Evolutionary conservation across 2,113 vertebrate species (phyloP), one percentile per base, ranked within the genome.

Genomic region (Rynchops niger): DNA sequence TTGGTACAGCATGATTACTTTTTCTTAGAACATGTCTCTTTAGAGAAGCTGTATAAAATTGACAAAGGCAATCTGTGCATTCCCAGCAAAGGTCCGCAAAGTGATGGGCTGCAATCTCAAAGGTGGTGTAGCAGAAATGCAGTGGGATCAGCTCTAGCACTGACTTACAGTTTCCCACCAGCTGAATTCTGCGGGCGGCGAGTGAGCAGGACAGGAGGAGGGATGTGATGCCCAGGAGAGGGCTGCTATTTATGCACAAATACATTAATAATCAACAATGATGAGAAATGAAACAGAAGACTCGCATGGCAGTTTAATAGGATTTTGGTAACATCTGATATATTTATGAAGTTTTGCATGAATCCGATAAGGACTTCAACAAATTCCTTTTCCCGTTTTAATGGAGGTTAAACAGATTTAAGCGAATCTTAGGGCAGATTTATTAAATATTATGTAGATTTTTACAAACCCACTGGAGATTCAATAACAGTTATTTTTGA

Each of bases 361-460:
- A 88, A 58, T 96, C 59, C 0, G 5, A 82, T 62, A 94, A 88
- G 36, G 81, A 45, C 40, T 80, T 52, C 86, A 52, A 78, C n/a
- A 94, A 94, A 95, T 73, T 90, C 82, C 43, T 95, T 81, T 91
- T 40, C 58, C 63, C 2, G 0, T 95, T 97, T 95, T 93, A 96
- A 92, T 45, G 83, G 95, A 88, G 62, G 87, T 96, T 96, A 96
- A 97, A 92, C 15, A 96, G 90, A 93, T 92, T 94, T 94, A 85
- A 92, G 45, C 70, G 91, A 95, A 74, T 93, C 74, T 91, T 94
- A 84, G 66, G 80, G 19, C 50, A 90, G 76, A 94, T 93, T 91
- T 96, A 97, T 98, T 95, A 96, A 97, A 94, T 97, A 96, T 82
- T 80, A 96, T 86, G 71, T 72, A 97, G 61, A 96, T 94, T 98